Conservation (phyloP, 1,140 invertebrate species). For the Calliphora vicina region DNA sequence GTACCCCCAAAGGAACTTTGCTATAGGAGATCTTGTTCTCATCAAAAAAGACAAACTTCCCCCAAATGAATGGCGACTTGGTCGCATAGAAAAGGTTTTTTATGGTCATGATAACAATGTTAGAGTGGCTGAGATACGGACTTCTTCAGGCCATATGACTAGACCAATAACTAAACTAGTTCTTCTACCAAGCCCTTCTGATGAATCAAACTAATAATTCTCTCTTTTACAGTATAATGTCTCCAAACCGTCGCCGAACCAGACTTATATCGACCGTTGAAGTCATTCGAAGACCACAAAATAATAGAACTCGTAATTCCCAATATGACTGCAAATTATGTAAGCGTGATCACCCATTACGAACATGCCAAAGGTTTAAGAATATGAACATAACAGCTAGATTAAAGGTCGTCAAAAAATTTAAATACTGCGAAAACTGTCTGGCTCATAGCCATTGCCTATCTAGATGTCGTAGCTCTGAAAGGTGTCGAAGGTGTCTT, state of each 20-base stretch:
- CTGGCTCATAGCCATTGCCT: not conserved
- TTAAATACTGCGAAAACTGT: not conserved
- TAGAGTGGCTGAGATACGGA: not conserved
- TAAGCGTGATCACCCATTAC: not conserved
- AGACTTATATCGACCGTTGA: not conserved
- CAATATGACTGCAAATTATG: not conserved
- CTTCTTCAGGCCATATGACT: not conserved
- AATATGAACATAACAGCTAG: not conserved
- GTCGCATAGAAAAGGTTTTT: not conserved
- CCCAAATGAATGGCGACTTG: not conserved
- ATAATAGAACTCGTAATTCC: too few relatives aligned
- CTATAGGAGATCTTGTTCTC: not conserved
- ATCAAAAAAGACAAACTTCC: not conserved
- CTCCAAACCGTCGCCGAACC: too few relatives aligned
- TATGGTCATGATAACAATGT: too few relatives aligned
- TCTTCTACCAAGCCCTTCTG: not conserved
- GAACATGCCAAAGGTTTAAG: not conserved
- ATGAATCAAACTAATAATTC: not conserved
- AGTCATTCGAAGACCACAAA: too few relatives aligned
- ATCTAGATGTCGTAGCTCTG: not conserved
- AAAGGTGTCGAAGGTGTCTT: not conserved
- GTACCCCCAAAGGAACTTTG: not conserved
- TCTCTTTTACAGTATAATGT: not conserved
- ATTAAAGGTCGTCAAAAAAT: not conserved
- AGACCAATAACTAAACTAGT: slow-evolving; percentile 9